Conservation (phyloP, 2,888 invertebrate species). For the Orchesella flavescens region DNA sequence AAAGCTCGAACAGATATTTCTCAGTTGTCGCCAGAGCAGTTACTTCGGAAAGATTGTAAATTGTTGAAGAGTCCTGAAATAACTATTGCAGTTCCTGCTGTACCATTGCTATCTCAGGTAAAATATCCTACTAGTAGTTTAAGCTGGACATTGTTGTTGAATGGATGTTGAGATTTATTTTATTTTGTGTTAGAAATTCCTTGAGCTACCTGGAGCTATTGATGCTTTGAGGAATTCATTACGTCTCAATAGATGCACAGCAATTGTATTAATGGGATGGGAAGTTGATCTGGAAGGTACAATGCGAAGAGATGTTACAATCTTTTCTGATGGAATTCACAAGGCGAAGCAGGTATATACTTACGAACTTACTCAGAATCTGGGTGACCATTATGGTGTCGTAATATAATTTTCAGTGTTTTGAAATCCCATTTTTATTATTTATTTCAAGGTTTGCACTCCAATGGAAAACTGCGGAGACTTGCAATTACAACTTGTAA, state of each 20-base stretch:
- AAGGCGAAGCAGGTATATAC: constrained; percentile 70
- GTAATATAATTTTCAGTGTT: constrained; percentile 12
- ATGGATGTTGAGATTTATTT: neutral
- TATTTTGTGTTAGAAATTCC: constrained; percentile 67
- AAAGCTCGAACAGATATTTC: constrained; percentile 82
- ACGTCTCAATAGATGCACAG: constrained; percentile 66
- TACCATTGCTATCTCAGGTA: constrained; percentile 81
- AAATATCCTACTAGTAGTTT: constrained; percentile 57
- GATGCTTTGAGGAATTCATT: constrained; percentile 69
- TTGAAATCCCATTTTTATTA: neutral
- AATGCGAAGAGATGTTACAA: constrained; percentile 70
- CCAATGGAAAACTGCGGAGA: constrained; percentile 68
- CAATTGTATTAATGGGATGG: constrained; percentile 72
- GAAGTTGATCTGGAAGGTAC: constrained; percentile 65
- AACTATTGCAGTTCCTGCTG: constrained; percentile 78
- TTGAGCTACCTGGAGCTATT: constrained; percentile 69
- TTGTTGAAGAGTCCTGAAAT: constrained; percentile 76
- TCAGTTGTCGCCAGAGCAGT: constrained; percentile 79
- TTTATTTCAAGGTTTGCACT: constrained; percentile 64
- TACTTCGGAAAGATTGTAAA: constrained; percentile 86
- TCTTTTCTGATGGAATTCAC: constrained; percentile 71
- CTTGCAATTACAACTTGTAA: constrained; percentile 66
- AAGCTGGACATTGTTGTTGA: neutral
- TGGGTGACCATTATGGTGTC: neutral
- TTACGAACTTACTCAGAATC: no score